Percentiles rank a stretch among this genome's conserved stretches.
Conservation (phyloP, 1,140 invertebrate species). For the Lepidurus packardi region DNA sequence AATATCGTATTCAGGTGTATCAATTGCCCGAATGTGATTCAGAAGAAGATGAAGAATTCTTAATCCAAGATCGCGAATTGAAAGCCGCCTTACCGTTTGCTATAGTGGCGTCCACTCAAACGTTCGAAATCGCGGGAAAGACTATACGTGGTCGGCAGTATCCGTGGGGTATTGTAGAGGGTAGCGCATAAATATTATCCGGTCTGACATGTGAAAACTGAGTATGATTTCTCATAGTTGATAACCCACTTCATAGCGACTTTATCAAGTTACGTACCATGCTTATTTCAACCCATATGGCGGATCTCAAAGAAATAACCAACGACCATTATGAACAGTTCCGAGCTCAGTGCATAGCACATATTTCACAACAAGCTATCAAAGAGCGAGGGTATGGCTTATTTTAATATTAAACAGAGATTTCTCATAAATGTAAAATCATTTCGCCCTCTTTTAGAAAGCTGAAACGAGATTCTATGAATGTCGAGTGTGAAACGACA, state of each 20-base stretch:
- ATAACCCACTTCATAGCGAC: conserved; percentile 95
- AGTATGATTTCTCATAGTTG: conserved; percentile 53
- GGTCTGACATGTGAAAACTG: not conserved
- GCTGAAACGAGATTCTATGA: conserved; percentile 33
- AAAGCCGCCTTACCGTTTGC: conserved; percentile 93
- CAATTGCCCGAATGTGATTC: conserved; percentile 96
- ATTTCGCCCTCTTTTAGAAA: conserved; percentile 20
- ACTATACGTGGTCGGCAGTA: conserved; percentile 87
- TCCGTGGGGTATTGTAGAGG: conserved; percentile 95
- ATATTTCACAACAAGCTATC: conserved; percentile 78
- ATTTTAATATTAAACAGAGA: conserved; percentile 39
- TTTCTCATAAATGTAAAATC: conserved; percentile 30
- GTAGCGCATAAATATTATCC: not conserved
- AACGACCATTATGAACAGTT: conserved; percentile 96
- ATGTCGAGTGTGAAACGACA: conserved; percentile 33
- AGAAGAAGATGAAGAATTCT: conserved; percentile 88
- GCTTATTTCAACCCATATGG: conserved; percentile 92
- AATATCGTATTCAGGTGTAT: conserved; percentile 45
- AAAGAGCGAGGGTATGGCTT: conserved; percentile 65
- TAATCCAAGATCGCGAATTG: conserved; percentile 81
- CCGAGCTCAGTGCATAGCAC: conserved; percentile 78
- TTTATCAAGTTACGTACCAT: conserved; percentile 94
- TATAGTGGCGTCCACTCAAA: conserved; percentile 88
- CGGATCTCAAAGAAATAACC: conserved; percentile 89
- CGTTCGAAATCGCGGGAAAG: conserved; percentile 77